Evolutionary conservation across 2,888 invertebrate genomes (phyloP).

Genomic region (Ligdia adustata): DNA sequence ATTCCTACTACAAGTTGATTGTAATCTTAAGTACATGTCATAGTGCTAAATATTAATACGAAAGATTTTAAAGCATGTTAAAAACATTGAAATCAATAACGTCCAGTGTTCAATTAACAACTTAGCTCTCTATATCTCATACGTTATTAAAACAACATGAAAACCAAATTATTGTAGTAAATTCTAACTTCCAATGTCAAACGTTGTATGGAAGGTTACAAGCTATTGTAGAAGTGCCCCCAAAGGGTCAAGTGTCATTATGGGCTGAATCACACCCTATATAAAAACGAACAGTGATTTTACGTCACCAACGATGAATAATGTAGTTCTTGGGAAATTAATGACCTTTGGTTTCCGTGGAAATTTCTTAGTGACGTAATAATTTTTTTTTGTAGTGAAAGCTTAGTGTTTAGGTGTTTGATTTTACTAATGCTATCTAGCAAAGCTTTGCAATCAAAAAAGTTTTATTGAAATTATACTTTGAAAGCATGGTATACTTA

Average conservation of each 20-base stretch:
- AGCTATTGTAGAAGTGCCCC: conserved; percentile 51
- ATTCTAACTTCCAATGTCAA: conserved; percentile 24
- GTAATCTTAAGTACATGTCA: too few relatives aligned
- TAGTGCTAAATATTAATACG: neutral
- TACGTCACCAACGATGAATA: conserved; percentile 56
- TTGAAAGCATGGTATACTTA: too few relatives aligned
- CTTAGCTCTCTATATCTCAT: neutral
- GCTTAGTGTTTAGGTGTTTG: neutral
- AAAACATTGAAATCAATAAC: conserved; percentile 13
- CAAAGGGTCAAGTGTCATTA: conserved; percentile 45
- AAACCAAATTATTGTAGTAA: neutral
- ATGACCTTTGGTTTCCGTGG: conserved; percentile 52
- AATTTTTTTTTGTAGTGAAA: conserved; percentile 1
- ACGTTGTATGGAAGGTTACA: conserved; percentile 17
- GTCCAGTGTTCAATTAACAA: neutral
- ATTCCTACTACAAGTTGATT: too few relatives aligned
- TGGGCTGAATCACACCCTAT: conserved; percentile 54
- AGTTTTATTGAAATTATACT: too few relatives aligned
- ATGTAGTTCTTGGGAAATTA: conserved; percentile 39
- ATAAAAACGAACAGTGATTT: conserved; percentile 42
- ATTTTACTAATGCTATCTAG: too few relatives aligned
- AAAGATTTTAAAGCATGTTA: neutral
- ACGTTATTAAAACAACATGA: conserved; percentile 1
- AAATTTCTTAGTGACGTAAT: conserved; percentile 37
- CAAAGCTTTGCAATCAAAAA: too few relatives aligned